Conservation (phyloP, 2,797 vertebrate genomes). For the Orestias chungarensis region DNA sequence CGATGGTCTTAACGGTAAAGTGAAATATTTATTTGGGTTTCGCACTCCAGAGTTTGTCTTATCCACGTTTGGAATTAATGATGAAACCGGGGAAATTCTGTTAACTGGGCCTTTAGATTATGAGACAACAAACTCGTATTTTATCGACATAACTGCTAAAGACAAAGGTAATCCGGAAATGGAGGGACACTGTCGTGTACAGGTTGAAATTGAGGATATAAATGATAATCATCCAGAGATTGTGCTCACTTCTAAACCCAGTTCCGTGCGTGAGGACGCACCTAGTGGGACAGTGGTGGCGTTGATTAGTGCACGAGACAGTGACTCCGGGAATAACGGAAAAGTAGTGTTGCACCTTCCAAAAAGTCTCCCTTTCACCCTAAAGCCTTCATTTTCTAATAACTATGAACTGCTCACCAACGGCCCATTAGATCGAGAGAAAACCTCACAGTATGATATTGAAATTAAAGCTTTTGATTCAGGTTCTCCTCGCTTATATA, state of each 20-base stretch:
- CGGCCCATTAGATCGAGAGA: neutral
- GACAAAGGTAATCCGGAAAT: slow-evolving; percentile 67
- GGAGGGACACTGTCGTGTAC: slow-evolving; percentile 64
- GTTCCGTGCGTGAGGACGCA: slow-evolving; percentile 45
- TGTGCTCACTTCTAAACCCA: slow-evolving; percentile 49
- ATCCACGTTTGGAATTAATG: slow-evolving; percentile 53
- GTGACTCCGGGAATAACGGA: slow-evolving; percentile 57
- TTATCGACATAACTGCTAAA: slow-evolving; percentile 60
- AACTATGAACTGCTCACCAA: slow-evolving; percentile 11
- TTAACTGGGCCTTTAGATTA: slow-evolving; percentile 64
- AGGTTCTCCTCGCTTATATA: neutral
- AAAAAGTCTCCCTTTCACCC: slow-evolving; percentile 43
- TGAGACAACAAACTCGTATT: slow-evolving; percentile 54
- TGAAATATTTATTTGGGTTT: slow-evolving; percentile 72
- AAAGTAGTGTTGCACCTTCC: slow-evolving; percentile 37
- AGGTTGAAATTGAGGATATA: slow-evolving; percentile 63
- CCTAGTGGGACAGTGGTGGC: slow-evolving; percentile 57
- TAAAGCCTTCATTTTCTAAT: slow-evolving; percentile 61
- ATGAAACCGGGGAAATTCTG: slow-evolving; percentile 44
- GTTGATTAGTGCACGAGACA: slow-evolving; percentile 61
- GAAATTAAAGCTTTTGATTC: neutral
- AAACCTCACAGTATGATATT: neutral
- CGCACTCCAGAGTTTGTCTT: slow-evolving; percentile 58
- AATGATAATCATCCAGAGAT: slow-evolving; percentile 74
- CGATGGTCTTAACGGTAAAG: slow-evolving; percentile 75